Percentiles rank a stretch among this genome's conserved stretches.
phyloP scores from a whole-genome alignment of 2,113 vertebrate genomes.

The Percopsis transmontana region DNA sequence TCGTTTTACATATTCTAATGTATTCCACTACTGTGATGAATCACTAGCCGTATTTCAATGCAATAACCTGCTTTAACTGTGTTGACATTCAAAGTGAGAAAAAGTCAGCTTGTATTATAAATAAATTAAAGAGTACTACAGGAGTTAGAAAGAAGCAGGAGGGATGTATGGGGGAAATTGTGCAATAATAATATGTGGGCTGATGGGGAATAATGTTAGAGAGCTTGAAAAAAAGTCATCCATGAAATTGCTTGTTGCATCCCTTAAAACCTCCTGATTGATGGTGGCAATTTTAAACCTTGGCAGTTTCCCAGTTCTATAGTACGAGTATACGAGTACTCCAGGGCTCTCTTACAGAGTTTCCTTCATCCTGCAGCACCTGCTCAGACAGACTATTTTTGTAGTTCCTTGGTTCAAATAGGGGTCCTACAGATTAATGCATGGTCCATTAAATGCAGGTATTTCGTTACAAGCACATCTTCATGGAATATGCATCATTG shows the following conservation, averaged over 20 bases:
- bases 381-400: slow-evolving; percentile 25
- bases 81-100: slow-evolving; percentile 34
- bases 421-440: slow-evolving; percentile 6
- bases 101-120: slow-evolving; percentile 35
- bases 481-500: background rate
- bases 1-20: slow-evolving; percentile 53
- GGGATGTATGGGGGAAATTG: background rate
- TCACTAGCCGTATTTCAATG: slow-evolving; percentile 21
- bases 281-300: slow-evolving; percentile 76
- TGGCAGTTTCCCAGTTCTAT: slow-evolving; percentile 59
- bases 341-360: slow-evolving; percentile 39
- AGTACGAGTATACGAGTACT: slow-evolving; percentile 54
- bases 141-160: slow-evolving; percentile 26
- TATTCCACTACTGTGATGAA: slow-evolving; percentile 36
- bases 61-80: slow-evolving; percentile 35
- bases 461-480: background rate
- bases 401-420: slow-evolving; percentile 10
- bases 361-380: background rate
- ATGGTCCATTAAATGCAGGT: background rate
- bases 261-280: slow-evolving; percentile 68
- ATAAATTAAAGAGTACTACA: slow-evolving; percentile 28
- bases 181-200: slow-evolving; percentile 39
- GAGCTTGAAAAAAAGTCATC: slow-evolving; percentile 67
- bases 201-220: slow-evolving; percentile 63
- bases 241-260: slow-evolving; percentile 70